Conservation (phyloP, 2,888 invertebrate genomes). For the Siphonodentalium dalli region DNA sequence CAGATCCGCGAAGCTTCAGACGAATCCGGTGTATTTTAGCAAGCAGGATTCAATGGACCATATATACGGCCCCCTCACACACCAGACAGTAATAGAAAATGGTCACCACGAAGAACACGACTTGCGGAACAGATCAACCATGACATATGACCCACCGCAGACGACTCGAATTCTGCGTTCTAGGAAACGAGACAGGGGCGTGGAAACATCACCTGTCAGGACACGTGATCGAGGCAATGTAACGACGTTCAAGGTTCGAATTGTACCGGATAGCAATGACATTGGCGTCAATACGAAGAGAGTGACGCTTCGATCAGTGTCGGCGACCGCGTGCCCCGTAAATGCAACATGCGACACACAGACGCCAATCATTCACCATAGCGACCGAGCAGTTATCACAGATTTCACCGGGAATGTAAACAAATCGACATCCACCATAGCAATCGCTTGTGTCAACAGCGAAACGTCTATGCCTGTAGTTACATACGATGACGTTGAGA, state of each 20-base stretch:
- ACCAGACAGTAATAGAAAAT: too few species aligned
- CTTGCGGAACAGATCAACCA: too few species aligned
- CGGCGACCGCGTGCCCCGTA: conserved; percentile 33
- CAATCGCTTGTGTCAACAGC: conserved; percentile 34
- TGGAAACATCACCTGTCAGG: neutral
- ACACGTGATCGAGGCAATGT: conserved; percentile 31
- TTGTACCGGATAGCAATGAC: conserved; percentile 34
- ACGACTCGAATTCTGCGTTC: too few species aligned
- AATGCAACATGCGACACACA: conserved; percentile 35
- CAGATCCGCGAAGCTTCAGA: conserved; percentile 28
- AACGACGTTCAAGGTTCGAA: conserved; percentile 36
- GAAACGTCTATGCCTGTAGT: conserved; percentile 42
- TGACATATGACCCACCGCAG: too few species aligned
- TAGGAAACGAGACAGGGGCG: neutral
- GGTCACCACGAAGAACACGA: too few species aligned
- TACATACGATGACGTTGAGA: conserved; percentile 33
- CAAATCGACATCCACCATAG: conserved; percentile 40
- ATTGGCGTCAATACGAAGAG: conserved; percentile 32
- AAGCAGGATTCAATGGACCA: too few species aligned
- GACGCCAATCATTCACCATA: conserved; percentile 26
- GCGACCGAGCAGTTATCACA: conserved; percentile 33
- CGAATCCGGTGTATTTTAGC: conserved; percentile 21
- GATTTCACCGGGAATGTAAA: conserved; percentile 40
- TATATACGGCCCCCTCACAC: too few species aligned
- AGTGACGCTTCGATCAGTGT: conserved; percentile 22